A percentile compares a stretch with the other conserved stretches of the same genome.
These are phyloP conservation scores for Chlorodrepanis virens DNA, from an alignment of 2,113 vertebrate genomes.

Conservation along the genomic window DNA sequence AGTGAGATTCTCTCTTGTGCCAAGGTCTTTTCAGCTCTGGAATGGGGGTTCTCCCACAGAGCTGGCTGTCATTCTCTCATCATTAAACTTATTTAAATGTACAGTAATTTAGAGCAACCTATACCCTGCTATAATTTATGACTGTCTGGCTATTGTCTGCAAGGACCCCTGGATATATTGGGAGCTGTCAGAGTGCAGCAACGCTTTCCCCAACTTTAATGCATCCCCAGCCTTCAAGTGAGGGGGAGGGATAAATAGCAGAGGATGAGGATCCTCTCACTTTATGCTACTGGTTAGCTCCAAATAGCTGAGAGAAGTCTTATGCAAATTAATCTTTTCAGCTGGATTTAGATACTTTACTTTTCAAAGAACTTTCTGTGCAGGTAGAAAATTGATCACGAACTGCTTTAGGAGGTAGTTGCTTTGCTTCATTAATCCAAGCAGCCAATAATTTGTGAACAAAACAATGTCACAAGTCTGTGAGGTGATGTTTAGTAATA, in stretches of 20 bases:
- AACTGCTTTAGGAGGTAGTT: not conserved
- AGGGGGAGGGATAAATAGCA: not conserved
- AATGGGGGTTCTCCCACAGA: conserved; percentile 2
- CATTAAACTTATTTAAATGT: not conserved
- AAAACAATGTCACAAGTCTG: not conserved
- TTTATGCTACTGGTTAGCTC: not conserved
- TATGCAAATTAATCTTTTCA: not conserved
- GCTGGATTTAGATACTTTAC: not conserved
- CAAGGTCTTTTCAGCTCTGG: conserved; percentile 38
- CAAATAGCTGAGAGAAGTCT: not conserved
- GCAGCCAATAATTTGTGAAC: not conserved
- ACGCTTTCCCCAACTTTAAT: not conserved
- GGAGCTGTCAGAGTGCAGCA: not conserved
- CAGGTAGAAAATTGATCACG: not conserved
- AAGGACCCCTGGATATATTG: not conserved
- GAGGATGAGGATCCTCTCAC: not conserved
- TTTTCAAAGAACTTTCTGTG: not conserved
- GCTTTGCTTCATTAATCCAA: not conserved
- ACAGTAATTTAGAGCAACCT: conserved; percentile 33
- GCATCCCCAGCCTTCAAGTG: not conserved
- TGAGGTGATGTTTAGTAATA: not conserved
- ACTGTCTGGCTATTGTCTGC: not conserved
- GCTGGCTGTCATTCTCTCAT: conserved; percentile 16
- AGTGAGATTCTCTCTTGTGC: not conserved
- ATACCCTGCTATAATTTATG: conserved; percentile 3